These are phyloP conservation scores for Pseudanteris insignis DNA, from an alignment of 2,888 invertebrate genomes.

Conservation along the genomic window DNA sequence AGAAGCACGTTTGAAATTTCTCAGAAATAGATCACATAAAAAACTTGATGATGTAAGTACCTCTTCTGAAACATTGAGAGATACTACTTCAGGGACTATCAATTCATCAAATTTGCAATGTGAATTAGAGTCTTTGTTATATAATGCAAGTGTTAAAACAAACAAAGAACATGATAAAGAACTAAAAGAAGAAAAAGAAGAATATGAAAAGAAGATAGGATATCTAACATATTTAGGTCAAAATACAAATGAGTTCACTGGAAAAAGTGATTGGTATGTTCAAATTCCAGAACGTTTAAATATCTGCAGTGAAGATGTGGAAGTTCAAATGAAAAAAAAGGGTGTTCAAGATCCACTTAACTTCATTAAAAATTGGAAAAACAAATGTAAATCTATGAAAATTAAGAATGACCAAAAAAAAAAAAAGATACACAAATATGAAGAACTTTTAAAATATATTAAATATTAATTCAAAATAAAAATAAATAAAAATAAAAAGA, in stretches of 20 bases:
- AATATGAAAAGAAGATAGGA: constrained; percentile 97
- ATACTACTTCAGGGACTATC: neutral
- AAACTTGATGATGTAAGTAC: constrained; percentile 50
- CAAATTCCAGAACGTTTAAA: constrained; percentile 72
- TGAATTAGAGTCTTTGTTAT: constrained; percentile 43
- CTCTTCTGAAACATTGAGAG: neutral
- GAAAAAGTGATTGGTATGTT: constrained; percentile 90
- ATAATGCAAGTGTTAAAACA: constrained; percentile 68
- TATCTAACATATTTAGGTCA: constrained; percentile 95
- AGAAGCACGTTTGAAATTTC: constrained; percentile 80
- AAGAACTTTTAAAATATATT: neutral
- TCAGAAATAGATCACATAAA: constrained; percentile 74
- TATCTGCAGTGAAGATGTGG: constrained; percentile 69
- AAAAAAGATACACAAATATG: constrained; percentile 2
- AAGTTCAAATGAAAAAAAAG: constrained; percentile 76
- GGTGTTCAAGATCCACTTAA: constrained; percentile 78
- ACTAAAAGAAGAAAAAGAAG: constrained; percentile 89
- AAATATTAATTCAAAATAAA: constrained; percentile 44
- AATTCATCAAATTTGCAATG: too few relatives aligned
- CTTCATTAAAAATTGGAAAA: constrained; percentile 72
- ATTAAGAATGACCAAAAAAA: constrained; percentile 8
- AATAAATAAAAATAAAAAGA: constrained; percentile 5
- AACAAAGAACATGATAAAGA: constrained; percentile 92
- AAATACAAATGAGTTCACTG: constrained; percentile 86
- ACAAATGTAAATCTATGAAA: constrained; percentile 45